Conservation (phyloP, 2,113 vertebrate species). For the Opisthocomus hoazin region DNA sequence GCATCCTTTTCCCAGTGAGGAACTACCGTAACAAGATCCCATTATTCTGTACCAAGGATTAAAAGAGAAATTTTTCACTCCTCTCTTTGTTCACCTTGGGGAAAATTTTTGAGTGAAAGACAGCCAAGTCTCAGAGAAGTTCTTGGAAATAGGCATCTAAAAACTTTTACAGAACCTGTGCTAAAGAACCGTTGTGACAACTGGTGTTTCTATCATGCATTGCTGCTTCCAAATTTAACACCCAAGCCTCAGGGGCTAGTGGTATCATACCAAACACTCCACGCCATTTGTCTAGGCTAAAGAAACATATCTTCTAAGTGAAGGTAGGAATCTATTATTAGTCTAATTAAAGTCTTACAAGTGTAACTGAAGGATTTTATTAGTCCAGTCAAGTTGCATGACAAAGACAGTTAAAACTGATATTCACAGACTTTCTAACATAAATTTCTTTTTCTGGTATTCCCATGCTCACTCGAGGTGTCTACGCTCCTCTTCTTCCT, state of each 20-base stretch:
- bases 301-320: background rate
- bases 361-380: background rate
- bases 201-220: background rate
- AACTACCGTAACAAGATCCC: background rate
- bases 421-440: background rate
- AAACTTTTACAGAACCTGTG: background rate
- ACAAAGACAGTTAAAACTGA: background rate
- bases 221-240: background rate
- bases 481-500: background rate
- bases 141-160: background rate
- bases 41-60: background rate
- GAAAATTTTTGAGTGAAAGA: background rate
- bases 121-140: background rate
- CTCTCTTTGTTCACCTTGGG: background rate
- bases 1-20: background rate
- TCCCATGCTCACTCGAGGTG: background rate
- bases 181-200: background rate
- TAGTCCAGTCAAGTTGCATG: background rate
- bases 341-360: background rate
- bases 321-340: background rate
- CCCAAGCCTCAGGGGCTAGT: background rate
- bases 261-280: background rate
- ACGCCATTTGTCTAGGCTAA: background rate
- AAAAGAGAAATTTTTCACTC: background rate
- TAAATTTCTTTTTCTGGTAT: background rate